Evolutionary conservation across 2,888 invertebrate genomes (phyloP).

Genomic region (Drepanosiphum platanoidis): DNA sequence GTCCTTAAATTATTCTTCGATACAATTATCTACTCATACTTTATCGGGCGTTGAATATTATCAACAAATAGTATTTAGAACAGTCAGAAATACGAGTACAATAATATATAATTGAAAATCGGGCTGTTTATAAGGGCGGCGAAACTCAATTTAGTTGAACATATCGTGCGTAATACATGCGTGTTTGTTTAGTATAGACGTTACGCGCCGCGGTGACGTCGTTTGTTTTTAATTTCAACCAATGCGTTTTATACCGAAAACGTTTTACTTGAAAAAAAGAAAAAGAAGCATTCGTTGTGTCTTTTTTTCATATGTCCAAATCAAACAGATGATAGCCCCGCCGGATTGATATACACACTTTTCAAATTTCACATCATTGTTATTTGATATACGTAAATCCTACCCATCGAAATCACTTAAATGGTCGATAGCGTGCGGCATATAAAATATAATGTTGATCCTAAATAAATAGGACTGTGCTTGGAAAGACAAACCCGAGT

Average conservation of each 20-base stretch:
- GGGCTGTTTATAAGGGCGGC: not conserved
- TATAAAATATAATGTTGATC: not conserved
- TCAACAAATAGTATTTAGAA: not conserved
- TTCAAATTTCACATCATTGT: not conserved
- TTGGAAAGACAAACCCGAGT: not conserved
- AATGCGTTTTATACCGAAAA: not conserved
- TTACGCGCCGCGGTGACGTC: not conserved
- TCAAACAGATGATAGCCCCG: not conserved
- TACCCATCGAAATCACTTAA: not conserved
- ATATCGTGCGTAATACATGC: not conserved
- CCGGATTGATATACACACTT: not conserved
- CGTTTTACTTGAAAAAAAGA: not conserved
- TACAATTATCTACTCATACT: not conserved
- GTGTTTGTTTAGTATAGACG: not conserved
- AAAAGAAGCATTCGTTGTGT: not conserved
- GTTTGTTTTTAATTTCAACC: not conserved
- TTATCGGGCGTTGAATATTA: not conserved
- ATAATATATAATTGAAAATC: not conserved
- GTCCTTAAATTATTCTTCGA: not conserved
- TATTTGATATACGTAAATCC: constrained; percentile 22
- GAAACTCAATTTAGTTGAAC: not conserved
- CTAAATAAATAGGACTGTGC: not conserved
- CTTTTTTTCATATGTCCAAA: not conserved
- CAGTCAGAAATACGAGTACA: not conserved
- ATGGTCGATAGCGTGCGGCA: not conserved